Evolutionary conservation across 2,888 invertebrate genomes (phyloP).

Genomic region (Eugnorisma glareosa): DNA sequence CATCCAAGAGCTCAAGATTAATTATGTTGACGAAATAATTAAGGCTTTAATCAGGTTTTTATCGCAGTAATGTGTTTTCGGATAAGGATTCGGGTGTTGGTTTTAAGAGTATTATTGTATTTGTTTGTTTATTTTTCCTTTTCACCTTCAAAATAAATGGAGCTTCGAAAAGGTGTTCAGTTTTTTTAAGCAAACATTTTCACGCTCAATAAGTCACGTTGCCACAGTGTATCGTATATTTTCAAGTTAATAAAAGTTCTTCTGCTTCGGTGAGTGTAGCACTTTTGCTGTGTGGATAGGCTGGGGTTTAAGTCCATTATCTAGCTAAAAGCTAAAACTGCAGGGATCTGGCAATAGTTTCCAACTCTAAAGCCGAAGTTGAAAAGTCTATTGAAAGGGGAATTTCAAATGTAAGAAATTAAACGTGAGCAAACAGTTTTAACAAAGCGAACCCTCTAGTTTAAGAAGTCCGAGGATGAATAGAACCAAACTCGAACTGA

Average conservation of each 20-base stretch:
- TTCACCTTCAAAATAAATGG: not conserved
- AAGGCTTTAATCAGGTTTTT: conserved; percentile 62
- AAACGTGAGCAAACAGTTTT: conserved; percentile 17
- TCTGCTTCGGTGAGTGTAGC: not conserved
- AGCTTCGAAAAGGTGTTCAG: not conserved
- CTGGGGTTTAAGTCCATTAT: too few species aligned
- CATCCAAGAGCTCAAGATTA: conserved; percentile 62
- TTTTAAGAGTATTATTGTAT: conserved; percentile 29
- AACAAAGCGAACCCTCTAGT: conserved; percentile 21
- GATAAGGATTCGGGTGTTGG: conserved; percentile 38
- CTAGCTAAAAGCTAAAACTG: not conserved
- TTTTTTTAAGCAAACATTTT: not conserved
- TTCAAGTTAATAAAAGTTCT: not conserved
- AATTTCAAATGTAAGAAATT: conserved; percentile 24
- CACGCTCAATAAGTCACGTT: not conserved
- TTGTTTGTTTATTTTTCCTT: not conserved
- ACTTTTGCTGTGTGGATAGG: not conserved
- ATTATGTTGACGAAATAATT: conserved; percentile 61
- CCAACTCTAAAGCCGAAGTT: not conserved
- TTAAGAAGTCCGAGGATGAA: conserved; percentile 15
- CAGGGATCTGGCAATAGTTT: not conserved
- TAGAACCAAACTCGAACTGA: conserved; percentile 5
- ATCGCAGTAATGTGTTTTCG: conserved; percentile 42
- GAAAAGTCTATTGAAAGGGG: not conserved
- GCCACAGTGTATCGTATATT: not conserved